Evolutionary conservation across 1,140 invertebrate genomes (phyloP).

Genomic region (Calephelis virginiensis): DNA sequence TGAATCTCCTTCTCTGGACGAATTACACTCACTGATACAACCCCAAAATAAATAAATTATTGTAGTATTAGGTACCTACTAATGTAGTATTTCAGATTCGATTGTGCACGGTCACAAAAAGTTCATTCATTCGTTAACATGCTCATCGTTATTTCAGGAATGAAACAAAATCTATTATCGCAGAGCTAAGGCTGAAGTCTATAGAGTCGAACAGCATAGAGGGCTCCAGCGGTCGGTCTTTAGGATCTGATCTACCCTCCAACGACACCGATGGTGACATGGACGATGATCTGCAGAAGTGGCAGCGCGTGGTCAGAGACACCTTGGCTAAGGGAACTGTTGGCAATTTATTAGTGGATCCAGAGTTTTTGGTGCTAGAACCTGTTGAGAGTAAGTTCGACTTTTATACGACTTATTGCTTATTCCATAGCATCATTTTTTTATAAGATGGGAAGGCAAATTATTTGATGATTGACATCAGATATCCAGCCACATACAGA

Average conservation of each 20-base stretch:
- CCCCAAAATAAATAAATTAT: no score
- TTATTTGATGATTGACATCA: no score
- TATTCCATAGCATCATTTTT: no score
- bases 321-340: slow-evolving; percentile 85
- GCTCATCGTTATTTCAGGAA: slow-evolving; percentile 50
- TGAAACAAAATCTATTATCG: slow-evolving; percentile 71
- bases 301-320: slow-evolving; percentile 82
- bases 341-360: slow-evolving; percentile 88
- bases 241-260: slow-evolving; percentile 35
- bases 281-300: slow-evolving; percentile 56
- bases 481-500: no score
- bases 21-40: no score
- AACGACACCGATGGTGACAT: slow-evolving; percentile 37
- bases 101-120: no score
- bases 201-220: slow-evolving; percentile 56
- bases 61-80: no score
- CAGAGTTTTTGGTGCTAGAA: slow-evolving; percentile 85
- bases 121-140: neutral
- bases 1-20: no score
- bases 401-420: no score
- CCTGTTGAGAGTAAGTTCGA: slow-evolving; percentile 80
- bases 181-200: slow-evolving; percentile 62
- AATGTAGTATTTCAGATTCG: no score
- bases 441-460: no score
- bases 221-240: slow-evolving; percentile 40